These are phyloP conservation scores for Amblyjoppa proteus DNA, from an alignment of 2,888 invertebrate genomes.

Conservation along the genomic window DNA sequence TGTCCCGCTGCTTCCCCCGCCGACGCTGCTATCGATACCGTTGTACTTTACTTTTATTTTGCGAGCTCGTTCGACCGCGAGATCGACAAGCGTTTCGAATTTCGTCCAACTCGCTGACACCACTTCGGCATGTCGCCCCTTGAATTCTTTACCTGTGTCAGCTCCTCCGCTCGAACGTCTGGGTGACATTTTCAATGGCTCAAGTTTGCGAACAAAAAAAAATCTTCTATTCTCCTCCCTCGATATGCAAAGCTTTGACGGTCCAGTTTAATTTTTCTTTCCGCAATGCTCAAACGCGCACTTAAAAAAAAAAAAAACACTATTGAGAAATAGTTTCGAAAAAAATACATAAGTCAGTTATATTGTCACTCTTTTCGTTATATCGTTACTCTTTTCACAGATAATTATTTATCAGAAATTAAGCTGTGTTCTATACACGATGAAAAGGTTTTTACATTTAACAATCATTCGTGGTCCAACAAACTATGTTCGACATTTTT, in stretches of 20 bases:
- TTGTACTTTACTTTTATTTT: constrained; percentile 31
- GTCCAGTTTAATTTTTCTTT: not conserved
- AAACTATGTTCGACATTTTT: no score
- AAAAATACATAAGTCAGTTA: not conserved
- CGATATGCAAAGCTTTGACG: not conserved
- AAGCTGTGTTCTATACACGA: no score
- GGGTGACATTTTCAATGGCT: constrained; percentile 14
- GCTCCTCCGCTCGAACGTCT: not conserved
- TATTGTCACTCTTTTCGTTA: not conserved
- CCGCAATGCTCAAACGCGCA: not conserved
- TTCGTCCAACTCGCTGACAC: constrained; percentile 9
- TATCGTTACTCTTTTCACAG: not conserved
- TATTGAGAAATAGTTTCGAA: not conserved
- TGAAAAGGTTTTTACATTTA: no score
- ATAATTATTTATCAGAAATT: not conserved
- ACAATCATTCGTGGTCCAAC: no score
- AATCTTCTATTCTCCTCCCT: not conserved
- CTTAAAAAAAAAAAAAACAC: not conserved
- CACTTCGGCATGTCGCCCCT: constrained; percentile 1
- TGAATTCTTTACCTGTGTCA: constrained; percentile 1
- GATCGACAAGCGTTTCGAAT: constrained; percentile 29
- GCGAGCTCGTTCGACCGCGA: constrained; percentile 38
- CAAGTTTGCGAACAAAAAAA: not conserved
- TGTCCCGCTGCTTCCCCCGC: constrained; percentile 52
- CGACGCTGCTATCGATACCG: constrained; percentile 15